A percentile compares a stretch with the other conserved stretches of the same genome.
These are phyloP conservation scores for Homarus gammarus DNA, from an alignment of 2,888 invertebrate species.

Conservation along the genomic window DNA sequence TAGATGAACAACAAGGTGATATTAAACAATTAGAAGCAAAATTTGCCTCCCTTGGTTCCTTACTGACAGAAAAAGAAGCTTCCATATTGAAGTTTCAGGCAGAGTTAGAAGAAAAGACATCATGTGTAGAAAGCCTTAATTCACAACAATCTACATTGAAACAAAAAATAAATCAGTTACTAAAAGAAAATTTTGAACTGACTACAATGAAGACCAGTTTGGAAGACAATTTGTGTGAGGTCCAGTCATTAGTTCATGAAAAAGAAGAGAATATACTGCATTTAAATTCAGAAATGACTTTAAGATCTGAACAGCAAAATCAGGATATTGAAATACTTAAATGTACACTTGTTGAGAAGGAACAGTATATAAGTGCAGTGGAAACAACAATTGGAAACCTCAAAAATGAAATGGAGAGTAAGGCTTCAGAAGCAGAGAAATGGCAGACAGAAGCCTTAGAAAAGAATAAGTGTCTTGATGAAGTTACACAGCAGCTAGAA, in stretches of 20 bases:
- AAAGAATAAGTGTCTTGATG: conserved; percentile 36
- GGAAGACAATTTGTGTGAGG: conserved; percentile 52
- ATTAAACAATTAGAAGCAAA: conserved; percentile 20
- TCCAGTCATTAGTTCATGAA: conserved; percentile 14
- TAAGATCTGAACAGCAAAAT: conserved; percentile 40
- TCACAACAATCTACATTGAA: conserved; percentile 62
- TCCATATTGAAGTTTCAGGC: conserved; percentile 83
- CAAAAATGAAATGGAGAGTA: conserved; percentile 35
- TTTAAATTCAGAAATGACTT: conserved; percentile 41
- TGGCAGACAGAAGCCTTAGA: conserved; percentile 59
- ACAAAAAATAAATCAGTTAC: conserved; percentile 29
- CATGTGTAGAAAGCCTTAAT: conserved; percentile 59
- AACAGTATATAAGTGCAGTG: conserved; percentile 10
- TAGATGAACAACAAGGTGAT: conserved; percentile 77
- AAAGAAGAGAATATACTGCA: conserved; percentile 50
- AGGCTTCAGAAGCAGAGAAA: conserved; percentile 54
- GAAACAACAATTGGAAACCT: conserved; percentile 48
- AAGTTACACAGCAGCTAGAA: conserved; percentile 31
- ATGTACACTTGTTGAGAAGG: conserved; percentile 33
- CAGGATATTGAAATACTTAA: conserved; percentile 32
- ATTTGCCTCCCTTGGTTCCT: not conserved
- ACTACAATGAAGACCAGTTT: conserved; percentile 26
- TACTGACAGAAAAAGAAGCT: conserved; percentile 81
- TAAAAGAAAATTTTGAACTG: conserved; percentile 52
- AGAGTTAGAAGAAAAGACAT: conserved; percentile 62